Conservation (phyloP, 2,888 invertebrate species). For the Meghimatium bilineatum region DNA sequence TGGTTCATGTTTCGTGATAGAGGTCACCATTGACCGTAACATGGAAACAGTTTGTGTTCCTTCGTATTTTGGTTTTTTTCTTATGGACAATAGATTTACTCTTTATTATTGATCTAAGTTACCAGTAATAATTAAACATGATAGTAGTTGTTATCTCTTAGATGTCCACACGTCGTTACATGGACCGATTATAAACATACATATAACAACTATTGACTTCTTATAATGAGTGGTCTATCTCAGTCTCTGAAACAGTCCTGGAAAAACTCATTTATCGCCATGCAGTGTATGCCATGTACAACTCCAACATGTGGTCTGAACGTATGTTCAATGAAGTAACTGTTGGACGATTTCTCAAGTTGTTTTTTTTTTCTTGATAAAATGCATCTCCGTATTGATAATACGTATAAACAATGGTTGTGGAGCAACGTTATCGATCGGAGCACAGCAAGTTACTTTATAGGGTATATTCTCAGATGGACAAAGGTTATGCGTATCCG, state of each 20-base stretch:
- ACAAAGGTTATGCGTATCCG: background rate
- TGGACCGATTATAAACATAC: too few species aligned
- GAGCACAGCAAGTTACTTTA: background rate
- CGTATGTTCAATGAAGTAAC: background rate
- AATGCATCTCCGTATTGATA: background rate
- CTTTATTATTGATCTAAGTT: too few species aligned
- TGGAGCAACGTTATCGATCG: background rate
- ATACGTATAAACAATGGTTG: background rate
- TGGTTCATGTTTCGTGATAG: too few species aligned
- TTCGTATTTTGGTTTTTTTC: too few species aligned
- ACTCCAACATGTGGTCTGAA: background rate
- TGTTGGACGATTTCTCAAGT: background rate
- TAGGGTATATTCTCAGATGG: background rate
- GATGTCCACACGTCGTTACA: too few species aligned
- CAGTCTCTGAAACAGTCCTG: background rate
- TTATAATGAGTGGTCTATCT: background rate
- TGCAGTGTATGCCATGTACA: background rate
- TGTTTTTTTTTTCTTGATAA: background rate
- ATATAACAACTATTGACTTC: too few species aligned
- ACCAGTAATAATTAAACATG: too few species aligned
- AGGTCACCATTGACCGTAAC: too few species aligned
- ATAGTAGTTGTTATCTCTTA: too few species aligned
- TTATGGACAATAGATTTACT: too few species aligned
- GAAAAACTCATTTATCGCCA: constrained; percentile 8
- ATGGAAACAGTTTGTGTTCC: too few species aligned